phyloP scores from a whole-genome alignment of 1,140 invertebrate species.

The Palaemon carinicauda region DNA sequence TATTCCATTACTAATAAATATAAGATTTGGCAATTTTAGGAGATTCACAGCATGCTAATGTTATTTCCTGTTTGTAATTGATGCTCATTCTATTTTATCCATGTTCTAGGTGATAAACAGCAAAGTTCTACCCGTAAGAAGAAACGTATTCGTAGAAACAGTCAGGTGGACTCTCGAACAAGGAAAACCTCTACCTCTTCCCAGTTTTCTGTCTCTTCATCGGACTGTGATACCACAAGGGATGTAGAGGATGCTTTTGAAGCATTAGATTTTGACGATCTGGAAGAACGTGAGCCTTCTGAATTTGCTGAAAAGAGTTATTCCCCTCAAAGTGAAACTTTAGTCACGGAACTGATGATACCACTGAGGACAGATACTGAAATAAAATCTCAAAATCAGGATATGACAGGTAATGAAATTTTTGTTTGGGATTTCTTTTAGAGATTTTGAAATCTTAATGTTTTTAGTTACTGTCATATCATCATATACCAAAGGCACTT shows the following conservation, averaged over 20 bases:
- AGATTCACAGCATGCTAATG: too few species aligned
- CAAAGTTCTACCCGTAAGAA: constrained; percentile 39
- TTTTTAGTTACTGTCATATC: too few species aligned
- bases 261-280: constrained; percentile 25
- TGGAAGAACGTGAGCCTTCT: constrained; percentile 18
- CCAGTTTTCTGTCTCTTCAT: constrained; percentile 4
- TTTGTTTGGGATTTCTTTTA: background rate
- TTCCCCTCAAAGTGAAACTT: background rate
- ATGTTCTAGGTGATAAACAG: constrained; percentile 1
- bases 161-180: constrained; percentile 23
- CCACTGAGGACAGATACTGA: background rate
- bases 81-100: background rate
- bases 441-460: background rate
- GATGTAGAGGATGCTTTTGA: constrained; percentile 37
- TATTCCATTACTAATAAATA: too few species aligned
- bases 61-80: background rate
- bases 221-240: constrained; percentile 18
- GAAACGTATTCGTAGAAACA: constrained; percentile 27
- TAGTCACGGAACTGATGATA: background rate
- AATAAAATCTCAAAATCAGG: background rate
- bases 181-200: constrained; percentile 35
- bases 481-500: too few species aligned
- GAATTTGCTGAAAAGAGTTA: background rate
- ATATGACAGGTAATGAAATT: background rate
- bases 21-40: too few species aligned